Evolutionary conservation across 2,888 invertebrate species (phyloP).

Genomic region (Leuctra nigra): DNA sequence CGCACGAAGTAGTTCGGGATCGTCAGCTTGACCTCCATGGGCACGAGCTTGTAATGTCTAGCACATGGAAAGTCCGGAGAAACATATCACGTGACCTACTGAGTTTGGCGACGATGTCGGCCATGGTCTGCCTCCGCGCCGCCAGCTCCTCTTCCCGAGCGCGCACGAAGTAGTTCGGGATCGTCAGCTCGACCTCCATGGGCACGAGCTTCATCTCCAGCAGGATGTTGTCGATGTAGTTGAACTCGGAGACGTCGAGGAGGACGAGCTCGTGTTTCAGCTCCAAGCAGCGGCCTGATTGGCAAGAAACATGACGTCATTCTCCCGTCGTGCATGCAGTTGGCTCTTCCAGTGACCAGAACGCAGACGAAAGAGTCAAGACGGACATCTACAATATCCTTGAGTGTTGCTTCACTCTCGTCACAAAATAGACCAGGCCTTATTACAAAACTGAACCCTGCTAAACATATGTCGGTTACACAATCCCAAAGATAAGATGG

Average conservation of each 20-base stretch:
- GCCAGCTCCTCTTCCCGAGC: conserved; percentile 41
- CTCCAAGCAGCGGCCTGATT: conserved; percentile 26
- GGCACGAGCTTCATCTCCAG: conserved; percentile 64
- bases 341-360: too few species aligned
- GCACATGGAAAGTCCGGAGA: too few species aligned
- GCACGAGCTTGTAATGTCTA: conserved; percentile 64
- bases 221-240: conserved; percentile 65
- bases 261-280: conserved; percentile 26
- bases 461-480: too few species aligned
- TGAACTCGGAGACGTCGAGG: conserved; percentile 36
- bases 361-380: too few species aligned
- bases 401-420: too few species aligned
- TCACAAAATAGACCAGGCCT: too few species aligned
- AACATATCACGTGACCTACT: too few species aligned
- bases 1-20: conserved; percentile 56
- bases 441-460: too few species aligned
- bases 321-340: too few species aligned
- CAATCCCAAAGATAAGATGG: too few species aligned
- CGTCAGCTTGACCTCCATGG: conserved; percentile 56
- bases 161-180: conserved; percentile 55
- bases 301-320: too few species aligned
- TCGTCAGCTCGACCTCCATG: conserved; percentile 54
- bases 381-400: too few species aligned
- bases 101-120: conserved; percentile 2
- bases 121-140: conserved; percentile 33